phyloP scores from a whole-genome alignment of 2,113 vertebrate genomes.

The Ammodytes marinus region DNA sequence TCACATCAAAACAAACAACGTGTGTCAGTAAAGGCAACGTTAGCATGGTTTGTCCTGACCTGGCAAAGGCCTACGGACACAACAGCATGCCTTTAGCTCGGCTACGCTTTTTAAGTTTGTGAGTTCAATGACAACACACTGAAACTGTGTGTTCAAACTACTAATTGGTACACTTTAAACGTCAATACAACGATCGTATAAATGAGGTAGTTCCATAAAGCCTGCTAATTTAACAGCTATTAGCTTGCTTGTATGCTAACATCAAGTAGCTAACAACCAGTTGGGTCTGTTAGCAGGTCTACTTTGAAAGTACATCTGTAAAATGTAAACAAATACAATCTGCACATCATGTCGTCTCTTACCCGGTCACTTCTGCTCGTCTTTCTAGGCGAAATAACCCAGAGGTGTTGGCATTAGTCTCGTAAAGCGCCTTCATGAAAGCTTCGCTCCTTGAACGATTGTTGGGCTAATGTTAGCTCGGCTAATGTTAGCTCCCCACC shows the following conservation, averaged over 20 bases:
- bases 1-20: not conserved
- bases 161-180: rapidly evolving
- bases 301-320: conserved; percentile 7
- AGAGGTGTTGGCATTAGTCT: not conserved
- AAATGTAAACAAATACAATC: not conserved
- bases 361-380: conserved; percentile 11
- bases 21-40: conserved; percentile 7
- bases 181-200: rapidly evolving
- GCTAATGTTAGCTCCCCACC: conserved; percentile 61
- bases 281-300: conserved; percentile 47
- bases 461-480: conserved; percentile 66
- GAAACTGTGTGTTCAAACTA: rapidly evolving
- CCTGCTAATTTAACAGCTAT: not conserved
- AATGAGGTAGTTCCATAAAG: not conserved
- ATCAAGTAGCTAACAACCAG: conserved; percentile 34
- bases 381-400: not conserved
- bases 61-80: conserved; percentile 64
- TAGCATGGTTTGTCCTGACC: conserved; percentile 58
- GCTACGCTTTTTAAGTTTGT: not conserved
- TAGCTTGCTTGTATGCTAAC: conserved; percentile 39
- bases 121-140: not conserved
- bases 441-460: conserved; percentile 42
- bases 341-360: not conserved
- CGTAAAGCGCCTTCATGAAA: conserved; percentile 28
- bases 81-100: conserved; percentile 63